Evolutionary conservation across 1,140 invertebrate genomes (phyloP).

Genomic region (Caenorhabditis tropicalis): DNA sequence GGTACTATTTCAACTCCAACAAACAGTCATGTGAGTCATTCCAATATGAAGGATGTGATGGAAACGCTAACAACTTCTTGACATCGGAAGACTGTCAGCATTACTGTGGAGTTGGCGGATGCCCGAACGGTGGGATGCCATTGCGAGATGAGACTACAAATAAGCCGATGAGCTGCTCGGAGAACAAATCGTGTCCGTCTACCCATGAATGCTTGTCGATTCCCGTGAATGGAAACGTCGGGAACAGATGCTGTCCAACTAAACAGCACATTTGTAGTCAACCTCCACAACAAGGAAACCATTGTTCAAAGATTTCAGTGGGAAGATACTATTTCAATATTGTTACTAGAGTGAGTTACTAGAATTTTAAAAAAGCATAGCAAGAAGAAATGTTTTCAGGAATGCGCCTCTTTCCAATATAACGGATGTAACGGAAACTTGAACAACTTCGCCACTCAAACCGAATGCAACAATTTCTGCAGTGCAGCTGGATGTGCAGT

Average conservation of each 20-base stretch:
- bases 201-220: slow-evolving; percentile 68
- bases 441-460: slow-evolving; percentile 63
- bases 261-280: slow-evolving; percentile 68
- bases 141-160: slow-evolving; percentile 63
- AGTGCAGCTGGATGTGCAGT: slow-evolving; percentile 66
- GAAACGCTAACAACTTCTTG: slow-evolving; percentile 58
- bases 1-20: slow-evolving; percentile 58
- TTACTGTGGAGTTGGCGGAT: slow-evolving; percentile 58
- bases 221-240: slow-evolving; percentile 66
- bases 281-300: slow-evolving; percentile 68
- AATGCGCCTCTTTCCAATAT: slow-evolving; percentile 65
- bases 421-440: slow-evolving; percentile 66
- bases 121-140: slow-evolving; percentile 70
- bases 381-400: neutral
- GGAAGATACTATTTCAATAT: slow-evolving; percentile 69
- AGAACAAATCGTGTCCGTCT: slow-evolving; percentile 58
- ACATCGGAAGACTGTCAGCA: slow-evolving; percentile 54
- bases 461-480: slow-evolving; percentile 69
- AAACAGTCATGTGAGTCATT: slow-evolving; percentile 55
- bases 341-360: slow-evolving; percentile 60
- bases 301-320: slow-evolving; percentile 65
- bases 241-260: slow-evolving; percentile 67
- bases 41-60: slow-evolving; percentile 59
- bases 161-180: slow-evolving; percentile 64
- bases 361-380: neutral